A percentile compares a stretch with the other conserved stretches of the same genome.
These are phyloP conservation scores for Yponomeuta malinellus DNA, from an alignment of 2,888 invertebrate species.

Conservation along the genomic window DNA sequence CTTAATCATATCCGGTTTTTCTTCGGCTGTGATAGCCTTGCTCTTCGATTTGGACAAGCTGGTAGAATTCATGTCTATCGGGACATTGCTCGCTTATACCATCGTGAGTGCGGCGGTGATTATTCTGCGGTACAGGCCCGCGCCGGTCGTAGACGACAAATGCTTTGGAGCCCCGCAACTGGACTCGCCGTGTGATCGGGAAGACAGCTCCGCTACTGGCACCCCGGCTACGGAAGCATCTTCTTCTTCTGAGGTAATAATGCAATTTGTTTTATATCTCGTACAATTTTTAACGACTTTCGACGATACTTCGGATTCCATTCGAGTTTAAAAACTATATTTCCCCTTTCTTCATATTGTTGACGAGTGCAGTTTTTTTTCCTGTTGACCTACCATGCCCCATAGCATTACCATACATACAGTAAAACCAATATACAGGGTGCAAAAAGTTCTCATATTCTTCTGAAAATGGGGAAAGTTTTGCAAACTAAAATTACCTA, in stretches of 20 bases:
- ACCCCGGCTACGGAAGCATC: conserved; percentile 78
- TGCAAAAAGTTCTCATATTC: no score
- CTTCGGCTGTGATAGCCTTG: conserved; percentile 86
- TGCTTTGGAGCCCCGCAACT: conserved; percentile 63
- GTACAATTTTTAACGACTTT: no score
- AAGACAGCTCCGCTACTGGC: conserved; percentile 78
- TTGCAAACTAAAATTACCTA: no score
- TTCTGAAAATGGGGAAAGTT: no score
- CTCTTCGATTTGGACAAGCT: conserved; percentile 91
- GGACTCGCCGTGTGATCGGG: conserved; percentile 74
- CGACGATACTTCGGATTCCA: neutral
- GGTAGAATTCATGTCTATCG: conserved; percentile 96
- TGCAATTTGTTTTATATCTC: neutral
- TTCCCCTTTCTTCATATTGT: no score
- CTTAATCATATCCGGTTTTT: conserved; percentile 83
- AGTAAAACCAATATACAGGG: no score
- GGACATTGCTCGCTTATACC: conserved; percentile 90
- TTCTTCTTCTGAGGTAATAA: conserved; percentile 72
- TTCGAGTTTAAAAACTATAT: neutral
- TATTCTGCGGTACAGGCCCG: conserved; percentile 86
- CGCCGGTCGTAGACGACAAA: conserved; percentile 66
- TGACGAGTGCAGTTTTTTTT: no score
- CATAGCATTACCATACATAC: no score
- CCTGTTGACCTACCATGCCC: no score
- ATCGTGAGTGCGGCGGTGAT: conserved; percentile 94